phyloP scores from a whole-genome alignment of 2,888 invertebrate genomes.

The Sphaeridia pumilis region DNA sequence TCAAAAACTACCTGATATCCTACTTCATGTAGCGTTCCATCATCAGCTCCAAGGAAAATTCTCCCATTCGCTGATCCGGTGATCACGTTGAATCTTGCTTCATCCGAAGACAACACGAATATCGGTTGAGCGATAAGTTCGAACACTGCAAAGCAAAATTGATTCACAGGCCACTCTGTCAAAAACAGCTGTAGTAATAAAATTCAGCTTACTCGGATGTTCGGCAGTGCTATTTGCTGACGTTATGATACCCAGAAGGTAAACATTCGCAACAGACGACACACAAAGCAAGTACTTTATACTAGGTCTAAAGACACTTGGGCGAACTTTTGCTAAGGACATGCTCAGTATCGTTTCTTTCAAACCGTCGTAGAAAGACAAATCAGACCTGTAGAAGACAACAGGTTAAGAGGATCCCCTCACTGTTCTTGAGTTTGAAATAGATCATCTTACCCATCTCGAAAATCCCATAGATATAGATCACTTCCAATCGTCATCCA shows the following conservation, averaged over 20 bases:
- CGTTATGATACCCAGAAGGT: conserved; percentile 62
- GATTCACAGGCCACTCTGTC: not conserved
- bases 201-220: conserved; percentile 3
- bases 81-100: conserved; percentile 68
- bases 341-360: conserved; percentile 89
- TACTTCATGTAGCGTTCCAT: conserved; percentile 90
- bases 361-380: conserved; percentile 92
- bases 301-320: conserved; percentile 76
- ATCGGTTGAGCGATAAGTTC: conserved; percentile 90
- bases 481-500: conserved; percentile 97
- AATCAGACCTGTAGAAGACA: conserved; percentile 56
- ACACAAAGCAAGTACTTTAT: conserved; percentile 83
- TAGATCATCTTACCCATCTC: conserved; percentile 53
- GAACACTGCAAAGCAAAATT: conserved; percentile 51
- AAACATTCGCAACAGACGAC: conserved; percentile 89
- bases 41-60: conserved; percentile 88
- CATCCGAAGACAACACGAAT: conserved; percentile 82
- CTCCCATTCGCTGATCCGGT: conserved; percentile 70
- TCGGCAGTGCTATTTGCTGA: conserved; percentile 6
- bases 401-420: not conserved
- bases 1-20: conserved; percentile 63
- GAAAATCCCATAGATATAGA: conserved; percentile 96
- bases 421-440: not conserved
- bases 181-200: not conserved
- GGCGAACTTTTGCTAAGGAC: conserved; percentile 71